A percentile compares a stretch with the other conserved stretches of the same genome.
phyloP scores from a whole-genome alignment of 2,888 invertebrate species.

The Noctua pronuba region DNA sequence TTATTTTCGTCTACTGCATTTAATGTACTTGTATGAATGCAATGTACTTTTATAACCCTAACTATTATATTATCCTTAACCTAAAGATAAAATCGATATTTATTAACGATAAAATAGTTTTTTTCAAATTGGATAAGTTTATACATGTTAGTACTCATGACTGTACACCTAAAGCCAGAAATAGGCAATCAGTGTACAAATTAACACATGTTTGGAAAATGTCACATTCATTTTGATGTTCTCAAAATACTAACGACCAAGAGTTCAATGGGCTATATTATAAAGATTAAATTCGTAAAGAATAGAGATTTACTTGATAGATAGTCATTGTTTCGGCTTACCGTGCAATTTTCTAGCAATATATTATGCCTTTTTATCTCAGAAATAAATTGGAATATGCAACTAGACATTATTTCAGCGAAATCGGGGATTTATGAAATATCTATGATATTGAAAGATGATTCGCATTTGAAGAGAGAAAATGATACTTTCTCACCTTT shows the following conservation, averaged over 20 bases:
- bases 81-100: too few species aligned
- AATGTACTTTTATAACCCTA: not conserved
- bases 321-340: not conserved
- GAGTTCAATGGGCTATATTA: not conserved
- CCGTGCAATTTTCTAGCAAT: conserved; percentile 5
- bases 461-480: conserved; percentile 1
- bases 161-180: not conserved
- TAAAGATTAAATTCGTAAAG: not conserved
- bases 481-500: not conserved
- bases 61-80: not conserved
- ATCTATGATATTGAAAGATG: not conserved
- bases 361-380: not conserved
- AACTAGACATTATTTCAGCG: conserved; percentile 4
- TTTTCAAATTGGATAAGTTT: too few species aligned
- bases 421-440: conserved; percentile 14
- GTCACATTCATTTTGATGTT: not conserved
- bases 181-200: not conserved
- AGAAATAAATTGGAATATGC: conserved; percentile 20
- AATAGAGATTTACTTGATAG: not conserved
- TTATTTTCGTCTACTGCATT: not conserved
- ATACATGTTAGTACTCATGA: not conserved
- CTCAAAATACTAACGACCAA: not conserved
- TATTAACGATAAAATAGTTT: too few species aligned
- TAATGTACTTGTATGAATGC: not conserved
- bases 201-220: not conserved